Evolutionary conservation across 30 jellyfish, hydroid and myxozoan species (phyloP).

Genomic region (Pelagia noctiluca): DNA sequence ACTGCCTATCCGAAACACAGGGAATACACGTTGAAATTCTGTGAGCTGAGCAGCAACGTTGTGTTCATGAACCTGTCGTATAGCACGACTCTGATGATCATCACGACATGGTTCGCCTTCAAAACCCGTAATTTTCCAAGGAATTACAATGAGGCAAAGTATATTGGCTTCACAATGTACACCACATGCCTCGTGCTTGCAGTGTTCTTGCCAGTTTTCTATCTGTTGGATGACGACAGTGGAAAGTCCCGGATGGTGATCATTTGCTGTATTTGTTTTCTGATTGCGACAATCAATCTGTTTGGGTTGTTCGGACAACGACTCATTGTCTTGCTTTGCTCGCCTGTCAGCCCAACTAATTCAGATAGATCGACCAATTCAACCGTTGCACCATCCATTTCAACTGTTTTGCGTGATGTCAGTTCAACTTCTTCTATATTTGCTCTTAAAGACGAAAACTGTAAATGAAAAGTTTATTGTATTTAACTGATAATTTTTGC

Average conservation of each 20-base stretch:
- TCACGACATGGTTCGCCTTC: constrained; percentile 90
- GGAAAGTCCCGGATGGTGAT: constrained; percentile 56
- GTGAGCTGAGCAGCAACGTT: constrained; percentile 64
- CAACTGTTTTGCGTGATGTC: too few species aligned
- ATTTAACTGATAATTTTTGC: too few species aligned
- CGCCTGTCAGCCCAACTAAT: too few species aligned
- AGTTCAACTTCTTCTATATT: too few species aligned
- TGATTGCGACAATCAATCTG: constrained; percentile 73
- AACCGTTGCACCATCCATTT: too few species aligned
- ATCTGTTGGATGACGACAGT: constrained; percentile 55
- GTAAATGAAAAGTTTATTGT: too few species aligned
- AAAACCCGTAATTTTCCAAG: constrained; percentile 94
- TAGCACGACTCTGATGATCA: constrained; percentile 77
- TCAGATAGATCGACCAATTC: too few species aligned
- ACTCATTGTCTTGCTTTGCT: too few species aligned
- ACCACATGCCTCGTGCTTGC: constrained; percentile 81
- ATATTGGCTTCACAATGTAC: constrained; percentile 92
- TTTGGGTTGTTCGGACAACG: constrained; percentile 90
- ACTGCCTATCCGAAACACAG: constrained; percentile 79
- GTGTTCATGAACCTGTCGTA: constrained; percentile 67
- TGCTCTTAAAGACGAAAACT: too few species aligned
- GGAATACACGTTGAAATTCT: constrained; percentile 56
- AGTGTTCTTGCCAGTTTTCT: constrained; percentile 66
- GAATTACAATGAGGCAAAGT: constrained; percentile 96
- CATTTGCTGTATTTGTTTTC: constrained; percentile 69